Conservation (phyloP, 1,140 invertebrate genomes). For the Musca domestica region DNA sequence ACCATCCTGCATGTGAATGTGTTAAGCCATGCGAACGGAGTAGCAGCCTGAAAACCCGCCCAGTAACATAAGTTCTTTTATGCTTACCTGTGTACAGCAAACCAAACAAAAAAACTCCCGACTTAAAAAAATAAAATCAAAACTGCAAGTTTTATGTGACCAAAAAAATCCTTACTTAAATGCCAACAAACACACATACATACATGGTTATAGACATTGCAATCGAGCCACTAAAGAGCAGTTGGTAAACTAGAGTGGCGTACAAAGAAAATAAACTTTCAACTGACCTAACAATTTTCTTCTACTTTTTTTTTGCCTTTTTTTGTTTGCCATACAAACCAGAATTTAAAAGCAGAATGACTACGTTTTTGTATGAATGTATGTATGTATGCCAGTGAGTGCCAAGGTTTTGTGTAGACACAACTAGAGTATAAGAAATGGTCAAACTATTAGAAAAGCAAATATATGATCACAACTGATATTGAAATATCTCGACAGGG, state of each 20-base stretch:
- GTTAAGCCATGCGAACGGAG: neutral
- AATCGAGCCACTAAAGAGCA: too few species aligned
- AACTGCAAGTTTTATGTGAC: constrained; percentile 10
- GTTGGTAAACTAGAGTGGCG: neutral
- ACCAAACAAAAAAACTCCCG: neutral
- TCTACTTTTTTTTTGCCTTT: too few species aligned
- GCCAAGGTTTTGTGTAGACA: too few species aligned
- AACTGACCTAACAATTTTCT: constrained; percentile 1
- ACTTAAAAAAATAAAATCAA: neutral
- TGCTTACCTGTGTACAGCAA: neutral
- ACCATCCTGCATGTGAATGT: neutral
- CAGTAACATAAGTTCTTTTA: neutral
- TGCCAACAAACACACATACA: too few species aligned
- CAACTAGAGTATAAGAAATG: neutral
- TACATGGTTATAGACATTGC: too few species aligned
- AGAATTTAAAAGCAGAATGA: neutral
- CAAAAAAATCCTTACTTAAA: neutral
- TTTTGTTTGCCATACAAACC: neutral
- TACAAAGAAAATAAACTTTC: constrained; percentile 12
- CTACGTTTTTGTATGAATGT: neutral
- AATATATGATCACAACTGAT: too few species aligned
- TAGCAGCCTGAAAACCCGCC: neutral
- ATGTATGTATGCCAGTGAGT: too few species aligned
- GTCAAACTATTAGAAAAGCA: neutral
- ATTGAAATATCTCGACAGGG: too few species aligned